Conservation (phyloP, 1,140 invertebrate genomes). For the Eriosoma lanigerum region DNA sequence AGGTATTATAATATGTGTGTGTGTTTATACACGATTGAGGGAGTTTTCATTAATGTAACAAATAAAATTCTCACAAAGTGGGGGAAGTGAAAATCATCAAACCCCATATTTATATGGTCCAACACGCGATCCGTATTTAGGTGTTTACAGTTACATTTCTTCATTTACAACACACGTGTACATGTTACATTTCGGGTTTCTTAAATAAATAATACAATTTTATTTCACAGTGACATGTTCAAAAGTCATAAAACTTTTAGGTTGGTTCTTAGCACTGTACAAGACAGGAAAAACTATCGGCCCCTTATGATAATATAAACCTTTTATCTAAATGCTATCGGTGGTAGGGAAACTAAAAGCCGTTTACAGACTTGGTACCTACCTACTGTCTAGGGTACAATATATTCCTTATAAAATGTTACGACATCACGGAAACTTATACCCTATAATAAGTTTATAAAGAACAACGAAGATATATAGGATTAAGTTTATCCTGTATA, state of each 20-base stretch:
- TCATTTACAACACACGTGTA: background rate
- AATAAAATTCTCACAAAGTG: background rate
- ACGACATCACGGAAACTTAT: background rate
- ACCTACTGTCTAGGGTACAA: background rate
- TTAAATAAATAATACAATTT: background rate
- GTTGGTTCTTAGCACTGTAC: background rate
- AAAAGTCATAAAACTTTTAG: constrained; percentile 15
- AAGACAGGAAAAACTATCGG: background rate
- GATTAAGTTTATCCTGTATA: background rate
- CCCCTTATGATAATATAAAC: background rate
- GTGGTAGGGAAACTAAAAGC: background rate
- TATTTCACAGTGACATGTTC: constrained; percentile 19
- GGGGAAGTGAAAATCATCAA: background rate
- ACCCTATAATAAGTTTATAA: background rate
- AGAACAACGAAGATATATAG: background rate
- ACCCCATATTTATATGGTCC: background rate
- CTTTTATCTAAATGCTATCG: background rate
- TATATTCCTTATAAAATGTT: background rate
- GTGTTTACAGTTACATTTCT: constrained; percentile 17
- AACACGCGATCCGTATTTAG: constrained; percentile 6
- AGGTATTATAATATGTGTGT: too few relatives aligned
- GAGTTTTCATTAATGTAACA: too few relatives aligned
- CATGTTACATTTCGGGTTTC: background rate
- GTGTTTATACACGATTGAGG: too few relatives aligned
- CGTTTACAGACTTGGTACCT: background rate